Evolutionary conservation across 2,888 invertebrate genomes (phyloP), one percentile per base, ranked within the genome.

Genomic region (Morpho helenor): DNA sequence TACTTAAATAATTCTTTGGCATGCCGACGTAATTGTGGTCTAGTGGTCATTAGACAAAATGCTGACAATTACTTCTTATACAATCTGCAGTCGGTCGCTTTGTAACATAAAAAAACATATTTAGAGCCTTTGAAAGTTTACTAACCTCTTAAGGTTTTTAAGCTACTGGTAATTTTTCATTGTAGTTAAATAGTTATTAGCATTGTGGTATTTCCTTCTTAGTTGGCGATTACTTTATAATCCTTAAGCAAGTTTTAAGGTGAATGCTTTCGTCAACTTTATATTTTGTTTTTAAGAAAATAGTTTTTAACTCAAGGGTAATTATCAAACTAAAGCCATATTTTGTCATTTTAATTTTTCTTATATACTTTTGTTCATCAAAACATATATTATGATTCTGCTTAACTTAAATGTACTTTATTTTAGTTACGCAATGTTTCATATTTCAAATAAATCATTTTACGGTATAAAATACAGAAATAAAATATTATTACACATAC

Each of bases 141-240:
- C 62, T 65, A 63, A 64, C 60, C 64, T 53, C 62, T 60, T 40
- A 47, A 49, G 52, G 57, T 51, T 60, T 62, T 59, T 63, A 62
- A 57, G 75, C 76, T 77, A 77, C 78, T 70, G 74, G 69, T 66
- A 65, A 72, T 72, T 71, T 74, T 68, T 66, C 70, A 68, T 69
- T 73, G 65, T 73, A 64, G 63, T 66, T 68, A 72, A 73, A 56
- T 69, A 59, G 71, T 52, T 72, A 74, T 77, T 76, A 72, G 71
- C 63, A 69, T 77, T 76, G 71, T 69, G 53, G 64, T 55, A 60
- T 71, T 78, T 77, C 77, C 75, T 73, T 70, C 73, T 78, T 71
- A 69, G 57, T 56, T 57, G 62, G 57, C 64, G 56, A 62, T 65
- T 68, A 68, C 58, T 48, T 43, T 44, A 10, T 49, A 49, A 49